Evolutionary conservation across 2,888 invertebrate genomes (phyloP), one percentile per base, ranked within the genome.

Genomic region (Hydriomena furcata): DNA sequence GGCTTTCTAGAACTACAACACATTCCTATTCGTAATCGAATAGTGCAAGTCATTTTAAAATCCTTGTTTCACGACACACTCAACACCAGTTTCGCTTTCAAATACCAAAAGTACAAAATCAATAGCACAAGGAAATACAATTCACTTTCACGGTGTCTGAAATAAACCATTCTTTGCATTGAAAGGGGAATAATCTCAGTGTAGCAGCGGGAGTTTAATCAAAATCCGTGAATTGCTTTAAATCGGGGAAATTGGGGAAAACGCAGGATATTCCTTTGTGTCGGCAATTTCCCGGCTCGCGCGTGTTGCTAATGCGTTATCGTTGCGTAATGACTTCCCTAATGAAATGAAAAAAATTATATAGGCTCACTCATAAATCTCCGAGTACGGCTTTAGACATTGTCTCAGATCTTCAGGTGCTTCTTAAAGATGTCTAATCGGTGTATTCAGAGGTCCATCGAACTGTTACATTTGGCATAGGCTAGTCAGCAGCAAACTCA

Each of bases 151-250:
- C 86, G 84, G 82, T 82, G 79, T 84, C 83, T 88, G 83, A 86
- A 87, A 88, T 88, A 89, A 82, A 85, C 85, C 90, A 89, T 89
- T 90, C 87, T 88, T 89, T 85, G 75, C 84, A 75, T 78, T 88
- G 84, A 90, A 90, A 89, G 85, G 88, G 89, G 84, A 87, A 87
- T 87, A 89, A 89, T 89, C 89, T 89, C 81, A 42, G 46, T 52
- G 46, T 52, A 77, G 80, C 89, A 85, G 86, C 87, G 81, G 88
- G 88, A 75, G 87, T 81, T 89, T 89, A 89, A 90, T 89, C 90
- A 90, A 84, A 89, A 89, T 88, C 86, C 79, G 82, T 82, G 90
- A 88, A 89, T 89, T 88, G 89, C 88, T 90, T 89, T 90, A 90
- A 89, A 90, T 88, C 88, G 82, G 80, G 84, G 85, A 89, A 90